These are phyloP conservation scores for Drosophila gunungcola DNA, from an alignment of 1,140 invertebrate species.

Conservation along the genomic window DNA sequence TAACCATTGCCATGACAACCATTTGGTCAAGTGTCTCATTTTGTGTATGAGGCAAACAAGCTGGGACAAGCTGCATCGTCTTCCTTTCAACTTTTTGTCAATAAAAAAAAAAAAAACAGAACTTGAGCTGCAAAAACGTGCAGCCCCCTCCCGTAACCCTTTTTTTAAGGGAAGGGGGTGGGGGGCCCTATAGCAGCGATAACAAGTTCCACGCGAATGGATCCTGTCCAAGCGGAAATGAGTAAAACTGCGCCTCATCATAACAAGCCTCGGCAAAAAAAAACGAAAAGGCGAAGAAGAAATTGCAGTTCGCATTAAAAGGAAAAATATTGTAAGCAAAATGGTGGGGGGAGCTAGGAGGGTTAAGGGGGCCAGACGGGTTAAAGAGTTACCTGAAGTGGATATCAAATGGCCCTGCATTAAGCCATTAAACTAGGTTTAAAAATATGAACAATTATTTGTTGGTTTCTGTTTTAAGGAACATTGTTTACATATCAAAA, in stretches of 20 bases:
- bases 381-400: constrained; percentile 23
- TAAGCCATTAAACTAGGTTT: constrained; percentile 46
- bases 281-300: constrained; percentile 3
- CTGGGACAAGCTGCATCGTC: constrained; percentile 25
- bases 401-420: constrained; percentile 49
- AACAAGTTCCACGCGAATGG: constrained; percentile 74
- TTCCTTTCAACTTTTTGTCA: constrained; percentile 56
- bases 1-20: constrained; percentile 39
- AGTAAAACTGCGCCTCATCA: constrained; percentile 51
- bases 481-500: no score
- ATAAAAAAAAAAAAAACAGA: constrained; percentile 41
- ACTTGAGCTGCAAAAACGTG: constrained; percentile 50
- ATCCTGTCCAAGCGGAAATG: constrained; percentile 67
- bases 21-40: constrained; percentile 74
- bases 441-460: no score
- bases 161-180: not conserved
- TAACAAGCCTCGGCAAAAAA: constrained; percentile 45
- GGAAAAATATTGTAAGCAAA: constrained; percentile 10
- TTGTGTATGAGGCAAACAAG: constrained; percentile 73
- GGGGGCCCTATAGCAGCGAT: constrained; percentile 23
- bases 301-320: constrained; percentile 55
- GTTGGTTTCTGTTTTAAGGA: no score
- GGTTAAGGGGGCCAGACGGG: not conserved
- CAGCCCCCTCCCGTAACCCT: constrained; percentile 6
- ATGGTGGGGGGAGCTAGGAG: not conserved